phyloP scores from a whole-genome alignment of 2,797 vertebrate species.

The Danio jaintianensis region DNA sequence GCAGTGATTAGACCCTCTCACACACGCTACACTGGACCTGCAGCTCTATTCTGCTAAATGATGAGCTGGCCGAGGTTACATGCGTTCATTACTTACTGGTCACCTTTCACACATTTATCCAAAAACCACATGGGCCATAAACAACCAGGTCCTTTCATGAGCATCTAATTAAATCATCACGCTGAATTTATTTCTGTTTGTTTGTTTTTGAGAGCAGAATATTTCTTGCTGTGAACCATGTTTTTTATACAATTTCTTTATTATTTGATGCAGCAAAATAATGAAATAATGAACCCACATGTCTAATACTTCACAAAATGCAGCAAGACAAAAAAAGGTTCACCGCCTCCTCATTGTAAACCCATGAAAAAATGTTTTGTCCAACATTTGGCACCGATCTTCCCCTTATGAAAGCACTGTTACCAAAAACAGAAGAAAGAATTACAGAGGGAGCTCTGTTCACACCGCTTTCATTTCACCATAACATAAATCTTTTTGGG shows the following conservation, averaged over 20 bases:
- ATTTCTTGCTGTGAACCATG: not conserved
- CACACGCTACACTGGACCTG: not conserved
- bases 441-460: slow-evolving; percentile 15
- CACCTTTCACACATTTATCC: slow-evolving; percentile 43
- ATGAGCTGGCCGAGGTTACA: slow-evolving; percentile 47
- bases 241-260: not conserved
- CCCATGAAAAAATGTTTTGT: not conserved
- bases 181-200: not conserved
- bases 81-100: slow-evolving; percentile 33
- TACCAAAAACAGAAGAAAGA: slow-evolving; percentile 8
- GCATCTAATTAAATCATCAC: slow-evolving; percentile 20
- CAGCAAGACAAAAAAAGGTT: not conserved
- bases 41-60: slow-evolving; percentile 16
- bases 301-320: not conserved
- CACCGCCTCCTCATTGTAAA: not conserved
- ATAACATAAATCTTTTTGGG: not conserved
- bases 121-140: slow-evolving; percentile 27
- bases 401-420: slow-evolving; percentile 12
- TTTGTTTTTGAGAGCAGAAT: not conserved
- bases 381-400: slow-evolving; percentile 5
- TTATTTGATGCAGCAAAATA: not conserved
- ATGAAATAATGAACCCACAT: not conserved
- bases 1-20: slow-evolving; percentile 4
- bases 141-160: slow-evolving; percentile 30
- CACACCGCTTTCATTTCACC: not conserved